Percentiles rank a stretch among this genome's conserved stretches.
Evolutionary conservation across 1,140 invertebrate genomes (phyloP).

Genomic region (Asobara japonica): DNA sequence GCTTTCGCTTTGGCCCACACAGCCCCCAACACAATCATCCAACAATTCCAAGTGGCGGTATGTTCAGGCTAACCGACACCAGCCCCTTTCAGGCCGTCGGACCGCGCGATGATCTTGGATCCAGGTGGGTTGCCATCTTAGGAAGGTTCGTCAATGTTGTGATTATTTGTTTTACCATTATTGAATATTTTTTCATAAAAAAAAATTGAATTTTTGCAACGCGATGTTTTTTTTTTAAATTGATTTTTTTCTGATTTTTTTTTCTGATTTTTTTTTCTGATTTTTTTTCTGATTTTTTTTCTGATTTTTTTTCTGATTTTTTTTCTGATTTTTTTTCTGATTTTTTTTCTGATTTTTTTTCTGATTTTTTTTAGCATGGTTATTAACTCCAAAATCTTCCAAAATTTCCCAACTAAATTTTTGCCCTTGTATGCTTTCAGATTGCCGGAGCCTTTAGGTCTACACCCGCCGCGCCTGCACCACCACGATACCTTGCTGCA

Average conservation of each 20-base stretch:
- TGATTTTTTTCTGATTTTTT: too few relatives aligned
- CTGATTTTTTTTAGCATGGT: not conserved
- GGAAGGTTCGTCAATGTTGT: too few relatives aligned
- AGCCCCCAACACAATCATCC: slow-evolving; percentile 63
- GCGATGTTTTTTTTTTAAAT: too few relatives aligned
- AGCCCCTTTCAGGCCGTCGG: slow-evolving; percentile 65
- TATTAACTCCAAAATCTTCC: not conserved
- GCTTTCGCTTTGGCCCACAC: slow-evolving; percentile 61
- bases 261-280: too few relatives aligned
- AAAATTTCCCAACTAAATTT: not conserved
- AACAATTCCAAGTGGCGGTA: slow-evolving; percentile 54
- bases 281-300: too few relatives aligned
- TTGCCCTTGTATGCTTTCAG: slow-evolving; percentile 47
- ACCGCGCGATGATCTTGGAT: slow-evolving; percentile 61
- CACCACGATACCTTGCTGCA: slow-evolving; percentile 58
- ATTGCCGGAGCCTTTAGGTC: slow-evolving; percentile 58
- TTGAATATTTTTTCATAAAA: too few relatives aligned
- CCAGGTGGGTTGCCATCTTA: slow-evolving; percentile 61
- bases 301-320: too few relatives aligned
- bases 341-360: too few relatives aligned
- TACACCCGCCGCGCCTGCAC: slow-evolving; percentile 56
- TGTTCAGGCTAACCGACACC: slow-evolving; percentile 63
- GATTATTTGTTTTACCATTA: too few relatives aligned
- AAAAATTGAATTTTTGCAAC: too few relatives aligned
- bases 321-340: too few relatives aligned